Conservation (phyloP, 2,113 vertebrate species). For the Sphaerodactylus townsendi region DNA sequence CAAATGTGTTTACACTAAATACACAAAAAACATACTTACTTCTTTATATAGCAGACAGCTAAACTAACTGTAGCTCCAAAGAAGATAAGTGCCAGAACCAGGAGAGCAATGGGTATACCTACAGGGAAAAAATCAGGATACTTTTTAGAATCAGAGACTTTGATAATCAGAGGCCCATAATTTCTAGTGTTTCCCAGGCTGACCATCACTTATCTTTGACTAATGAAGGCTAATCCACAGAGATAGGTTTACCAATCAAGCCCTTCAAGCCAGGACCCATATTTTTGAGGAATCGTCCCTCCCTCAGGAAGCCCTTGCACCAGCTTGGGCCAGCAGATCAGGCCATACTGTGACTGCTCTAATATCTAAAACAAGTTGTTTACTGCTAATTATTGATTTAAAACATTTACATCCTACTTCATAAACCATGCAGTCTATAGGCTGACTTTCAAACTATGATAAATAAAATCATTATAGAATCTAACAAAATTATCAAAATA, state of each 20-base stretch:
- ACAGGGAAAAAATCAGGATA: slow-evolving; percentile 20
- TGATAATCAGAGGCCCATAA: background rate
- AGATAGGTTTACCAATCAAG: too few relatives aligned
- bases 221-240: background rate
- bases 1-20: background rate
- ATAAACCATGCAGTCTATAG: too few relatives aligned
- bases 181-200: background rate
- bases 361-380: background rate
- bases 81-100: slow-evolving; percentile 77
- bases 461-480: too few relatives aligned
- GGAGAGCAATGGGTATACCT: slow-evolving; percentile 79
- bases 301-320: background rate
- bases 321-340: background rate
- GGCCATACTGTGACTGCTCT: background rate
- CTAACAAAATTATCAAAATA: too few relatives aligned
- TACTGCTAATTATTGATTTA: background rate
- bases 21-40: slow-evolving; percentile 67
- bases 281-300: too few relatives aligned
- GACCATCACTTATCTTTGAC: background rate
- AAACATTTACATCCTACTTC: too few relatives aligned
- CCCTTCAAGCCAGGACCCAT: background rate
- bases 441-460: too few relatives aligned
- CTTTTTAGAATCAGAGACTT: background rate
- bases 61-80: slow-evolving; percentile 75
- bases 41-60: slow-evolving; percentile 80